Evolutionary conservation across 2,888 invertebrate species (phyloP), one percentile per base, ranked within the genome.

Genomic region (Mactromeris polynyma): DNA sequence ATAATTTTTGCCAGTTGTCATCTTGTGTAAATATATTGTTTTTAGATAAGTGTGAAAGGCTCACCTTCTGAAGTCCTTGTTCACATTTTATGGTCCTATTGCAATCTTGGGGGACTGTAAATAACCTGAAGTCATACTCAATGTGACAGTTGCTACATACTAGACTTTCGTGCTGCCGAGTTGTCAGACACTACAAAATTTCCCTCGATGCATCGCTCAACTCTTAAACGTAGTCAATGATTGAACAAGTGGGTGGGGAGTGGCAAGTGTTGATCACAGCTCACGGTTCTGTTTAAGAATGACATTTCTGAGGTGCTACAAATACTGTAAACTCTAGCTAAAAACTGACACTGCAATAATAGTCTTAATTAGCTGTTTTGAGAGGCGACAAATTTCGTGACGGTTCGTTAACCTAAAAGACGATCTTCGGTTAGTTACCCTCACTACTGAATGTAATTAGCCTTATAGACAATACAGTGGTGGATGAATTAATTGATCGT

Each of bases 21-120:
- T 83, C 83, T 86, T 33, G 81, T 81, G 73, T 83, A 78, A 86
- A 89, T 89, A 77, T 89, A 86, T 89, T 84, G 89, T 86, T 80
- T 86, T 33, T 79, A 80, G 83, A 86, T 89, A 86, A 84, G 89
- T 84, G 89, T 81, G 89, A 89, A 89, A 77, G 36, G 38, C 58
- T 84, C 86, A 83, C 83, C 21, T 73, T 73, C 36, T 73, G 73
- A 73, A 73, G 73, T 73, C 73, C 73, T 73, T 73, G 33, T 36
- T 17, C 73, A 73, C 73, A 33, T 73, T 31, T 33, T 33, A 73
- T 73, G 17, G 33, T 19, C 73, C 33, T 36, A 14, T 36, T 33
- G 31, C 33, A 36, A 17, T 33, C 73, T 26, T 64, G 26, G 9
- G 7, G 26, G 58, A 64, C 26, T 64, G 58, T 64, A 64, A 64